Conservation (phyloP, 2,888 invertebrate species). For the Lacanobia oleracea region DNA sequence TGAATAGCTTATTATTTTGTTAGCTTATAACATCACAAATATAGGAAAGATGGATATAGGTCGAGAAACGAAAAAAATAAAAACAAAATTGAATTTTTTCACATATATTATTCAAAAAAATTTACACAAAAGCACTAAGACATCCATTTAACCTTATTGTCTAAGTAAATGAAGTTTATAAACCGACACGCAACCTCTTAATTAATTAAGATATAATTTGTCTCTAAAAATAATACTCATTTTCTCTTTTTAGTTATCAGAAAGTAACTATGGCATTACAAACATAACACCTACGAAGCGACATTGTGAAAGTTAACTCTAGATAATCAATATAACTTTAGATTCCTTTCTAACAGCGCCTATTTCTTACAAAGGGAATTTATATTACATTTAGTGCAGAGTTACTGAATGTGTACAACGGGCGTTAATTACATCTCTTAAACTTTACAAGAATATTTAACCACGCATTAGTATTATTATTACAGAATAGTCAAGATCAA, state of each 20-base stretch:
- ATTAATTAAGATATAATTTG: conserved; percentile 89
- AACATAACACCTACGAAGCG: conserved; percentile 87
- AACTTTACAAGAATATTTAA: conserved; percentile 78
- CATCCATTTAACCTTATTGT: conserved; percentile 91
- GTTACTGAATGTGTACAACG: conserved; percentile 85
- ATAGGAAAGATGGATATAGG: neutral
- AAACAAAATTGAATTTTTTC: conserved; percentile 79
- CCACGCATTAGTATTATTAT: conserved; percentile 68
- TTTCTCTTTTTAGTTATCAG: conserved; percentile 81
- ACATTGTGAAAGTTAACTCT: conserved; percentile 80
- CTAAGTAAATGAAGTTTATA: conserved; percentile 90
- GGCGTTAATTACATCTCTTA: conserved; percentile 81
- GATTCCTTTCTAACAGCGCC: conserved; percentile 79
- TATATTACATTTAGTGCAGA: conserved; percentile 88
- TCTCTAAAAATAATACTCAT: conserved; percentile 90
- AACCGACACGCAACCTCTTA: conserved; percentile 89
- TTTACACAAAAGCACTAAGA: conserved; percentile 91
- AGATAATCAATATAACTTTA: conserved; percentile 78
- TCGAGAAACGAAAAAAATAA: conserved; percentile 27
- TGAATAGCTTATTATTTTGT: neutral
- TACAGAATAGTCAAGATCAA: conserved; percentile 66
- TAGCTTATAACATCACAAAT: neutral
- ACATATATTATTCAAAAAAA: conserved; percentile 91
- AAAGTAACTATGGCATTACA: conserved; percentile 86
- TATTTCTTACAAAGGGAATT: conserved; percentile 83